Conservation (phyloP, 2,888 invertebrate genomes). For the Abscondita cerata region DNA sequence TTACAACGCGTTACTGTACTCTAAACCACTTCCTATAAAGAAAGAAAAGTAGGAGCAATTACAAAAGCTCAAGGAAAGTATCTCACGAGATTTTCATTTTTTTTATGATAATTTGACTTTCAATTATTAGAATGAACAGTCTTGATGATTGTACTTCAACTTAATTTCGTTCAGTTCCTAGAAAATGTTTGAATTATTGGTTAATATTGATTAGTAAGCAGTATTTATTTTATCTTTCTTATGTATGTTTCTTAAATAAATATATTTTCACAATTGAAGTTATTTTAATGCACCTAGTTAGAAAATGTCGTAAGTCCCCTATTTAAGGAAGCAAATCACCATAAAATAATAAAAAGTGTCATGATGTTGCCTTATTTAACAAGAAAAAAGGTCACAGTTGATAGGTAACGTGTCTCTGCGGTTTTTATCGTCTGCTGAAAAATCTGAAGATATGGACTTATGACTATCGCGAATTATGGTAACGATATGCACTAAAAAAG, state of each 20-base stretch:
- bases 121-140: neutral
- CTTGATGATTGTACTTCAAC: neutral
- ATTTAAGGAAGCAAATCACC: neutral
- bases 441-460: neutral
- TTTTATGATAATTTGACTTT: too few species aligned
- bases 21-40: neutral
- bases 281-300: too few species aligned
- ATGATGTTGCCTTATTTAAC: neutral
- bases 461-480: constrained; percentile 1
- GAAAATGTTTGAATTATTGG: too few species aligned
- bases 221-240: too few species aligned
- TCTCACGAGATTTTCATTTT: neutral
- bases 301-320: too few species aligned
- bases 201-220: too few species aligned
- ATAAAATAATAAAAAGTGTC: neutral
- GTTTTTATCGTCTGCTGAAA: neutral
- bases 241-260: too few species aligned
- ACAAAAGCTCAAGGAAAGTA: neutral
- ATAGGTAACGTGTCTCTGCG: too few species aligned
- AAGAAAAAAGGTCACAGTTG: too few species aligned
- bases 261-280: too few species aligned
- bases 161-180: too few species aligned
- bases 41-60: neutral
- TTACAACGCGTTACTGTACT: neutral
- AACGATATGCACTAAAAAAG: too few species aligned